Conservation (phyloP, 2,888 invertebrate genomes). For the Thumatha senex region DNA sequence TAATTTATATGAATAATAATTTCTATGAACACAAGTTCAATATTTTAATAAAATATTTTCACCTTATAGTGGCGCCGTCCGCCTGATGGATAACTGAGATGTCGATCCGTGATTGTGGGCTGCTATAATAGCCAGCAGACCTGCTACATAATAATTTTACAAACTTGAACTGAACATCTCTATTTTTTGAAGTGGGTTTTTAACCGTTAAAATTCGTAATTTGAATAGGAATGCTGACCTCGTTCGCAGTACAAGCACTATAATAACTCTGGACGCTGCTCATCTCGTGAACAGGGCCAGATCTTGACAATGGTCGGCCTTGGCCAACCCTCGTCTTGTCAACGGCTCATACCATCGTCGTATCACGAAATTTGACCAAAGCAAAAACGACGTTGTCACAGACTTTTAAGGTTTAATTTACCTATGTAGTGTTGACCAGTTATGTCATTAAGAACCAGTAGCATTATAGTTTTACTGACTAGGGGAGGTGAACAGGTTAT, state of each 20-base stretch:
- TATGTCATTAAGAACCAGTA: slow-evolving; percentile 18
- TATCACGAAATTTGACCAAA: slow-evolving; percentile 15
- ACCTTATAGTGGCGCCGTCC: too few species aligned
- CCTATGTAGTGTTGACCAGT: slow-evolving; percentile 9
- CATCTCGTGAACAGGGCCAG: slow-evolving; percentile 46
- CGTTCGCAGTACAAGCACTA: slow-evolving; percentile 11
- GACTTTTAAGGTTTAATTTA: slow-evolving; percentile 22
- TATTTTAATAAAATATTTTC: too few species aligned
- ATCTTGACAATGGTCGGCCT: slow-evolving; percentile 72
- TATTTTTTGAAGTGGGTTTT: too few species aligned
- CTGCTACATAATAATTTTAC: too few species aligned
- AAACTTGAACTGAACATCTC: too few species aligned
- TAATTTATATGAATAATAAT: too few species aligned
- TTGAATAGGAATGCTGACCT: slow-evolving; percentile 19
- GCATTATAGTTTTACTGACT: slow-evolving; percentile 45
- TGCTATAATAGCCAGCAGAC: too few species aligned
- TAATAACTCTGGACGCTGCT: slow-evolving; percentile 19
- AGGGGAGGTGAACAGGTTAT: slow-evolving; percentile 44
- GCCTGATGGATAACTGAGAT: too few species aligned
- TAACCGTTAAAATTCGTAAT: not conserved
- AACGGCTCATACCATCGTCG: slow-evolving; percentile 32
- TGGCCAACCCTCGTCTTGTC: slow-evolving; percentile 67
- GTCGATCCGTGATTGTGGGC: too few species aligned
- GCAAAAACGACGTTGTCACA: slow-evolving; percentile 35
- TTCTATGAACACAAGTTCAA: too few species aligned